phyloP scores from a whole-genome alignment of 2,113 vertebrate species.

The Hiodon tergisus region DNA sequence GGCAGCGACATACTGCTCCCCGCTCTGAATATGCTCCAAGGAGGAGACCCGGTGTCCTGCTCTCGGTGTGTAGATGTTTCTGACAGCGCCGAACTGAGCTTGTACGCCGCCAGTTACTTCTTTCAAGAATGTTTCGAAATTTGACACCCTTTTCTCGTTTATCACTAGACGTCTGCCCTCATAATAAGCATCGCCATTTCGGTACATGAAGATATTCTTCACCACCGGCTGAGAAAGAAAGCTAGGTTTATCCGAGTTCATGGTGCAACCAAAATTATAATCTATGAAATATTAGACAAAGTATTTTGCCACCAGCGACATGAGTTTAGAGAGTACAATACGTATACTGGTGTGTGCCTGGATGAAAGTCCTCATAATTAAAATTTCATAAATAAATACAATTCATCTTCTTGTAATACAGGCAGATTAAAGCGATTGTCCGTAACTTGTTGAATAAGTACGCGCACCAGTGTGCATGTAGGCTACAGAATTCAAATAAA shows the following conservation, averaged over 20 bases:
- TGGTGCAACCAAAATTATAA: slow-evolving; percentile 26
- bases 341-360: not conserved
- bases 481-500: not conserved
- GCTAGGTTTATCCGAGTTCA: slow-evolving; percentile 60
- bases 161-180: slow-evolving; percentile 83
- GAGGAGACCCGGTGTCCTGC: slow-evolving; percentile 77
- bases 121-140: slow-evolving; percentile 83
- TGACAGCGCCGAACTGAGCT: slow-evolving; percentile 85
- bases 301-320: not conserved
- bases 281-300: not conserved
- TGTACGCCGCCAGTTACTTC: slow-evolving; percentile 85
- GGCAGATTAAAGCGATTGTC: not conserved
- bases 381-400: slow-evolving; percentile 21
- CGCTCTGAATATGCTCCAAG: slow-evolving; percentile 78
- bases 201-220: slow-evolving; percentile 83
- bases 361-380: slow-evolving; percentile 24
- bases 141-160: slow-evolving; percentile 81
- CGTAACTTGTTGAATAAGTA: not conserved
- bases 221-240: slow-evolving; percentile 82
- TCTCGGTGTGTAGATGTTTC: slow-evolving; percentile 87
- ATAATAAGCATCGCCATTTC: slow-evolving; percentile 89
- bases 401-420: slow-evolving; percentile 16
- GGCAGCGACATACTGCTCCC: slow-evolving; percentile 91
- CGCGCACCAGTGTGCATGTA: not conserved
- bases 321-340: not conserved